Evolutionary conservation across 2,888 invertebrate genomes (phyloP).

Genomic region (Notodonta ziczac): DNA sequence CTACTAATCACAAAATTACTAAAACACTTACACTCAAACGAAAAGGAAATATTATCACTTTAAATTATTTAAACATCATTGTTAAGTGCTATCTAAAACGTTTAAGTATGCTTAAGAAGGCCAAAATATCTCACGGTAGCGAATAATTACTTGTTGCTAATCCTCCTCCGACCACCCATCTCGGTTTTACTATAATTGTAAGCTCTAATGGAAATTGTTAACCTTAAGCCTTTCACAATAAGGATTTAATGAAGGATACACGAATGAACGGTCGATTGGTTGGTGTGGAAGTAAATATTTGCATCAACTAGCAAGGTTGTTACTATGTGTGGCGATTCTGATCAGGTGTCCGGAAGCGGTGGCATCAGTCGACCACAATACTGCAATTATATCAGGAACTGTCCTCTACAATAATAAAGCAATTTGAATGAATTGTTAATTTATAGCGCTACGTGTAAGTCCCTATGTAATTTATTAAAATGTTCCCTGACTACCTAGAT

Average conservation of each 20-base stretch:
- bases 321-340: neutral
- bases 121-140: slow-evolving; percentile 32
- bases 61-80: slow-evolving; percentile 12
- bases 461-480: too few relatives aligned
- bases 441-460: too few relatives aligned
- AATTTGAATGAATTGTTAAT: too few relatives aligned
- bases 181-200: slow-evolving; percentile 8
- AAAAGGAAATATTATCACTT: slow-evolving; percentile 15
- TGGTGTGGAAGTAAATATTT: slow-evolving; percentile 52
- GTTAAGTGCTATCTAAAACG: slow-evolving; percentile 18
- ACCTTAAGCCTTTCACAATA: slow-evolving; percentile 11
- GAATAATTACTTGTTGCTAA: slow-evolving; percentile 33
- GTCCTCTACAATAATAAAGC: too few relatives aligned
- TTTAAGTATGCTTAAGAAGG: slow-evolving; percentile 11
- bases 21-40: slow-evolving; percentile 6
- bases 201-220: slow-evolving; percentile 19
- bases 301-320: slow-evolving; percentile 43
- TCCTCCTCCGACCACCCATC: slow-evolving; percentile 39
- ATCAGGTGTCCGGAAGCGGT: slow-evolving; percentile 3
- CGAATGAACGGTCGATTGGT: slow-evolving; percentile 35
- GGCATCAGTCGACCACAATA: neutral
- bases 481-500: too few relatives aligned
- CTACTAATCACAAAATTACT: neutral
- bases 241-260: slow-evolving; percentile 21
- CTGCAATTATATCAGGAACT: too few relatives aligned